Percentiles rank a stretch among this genome's conserved stretches.
phyloP scores from a whole-genome alignment of 2,113 vertebrate species.

The Acrocephalus arundinaceus region DNA sequence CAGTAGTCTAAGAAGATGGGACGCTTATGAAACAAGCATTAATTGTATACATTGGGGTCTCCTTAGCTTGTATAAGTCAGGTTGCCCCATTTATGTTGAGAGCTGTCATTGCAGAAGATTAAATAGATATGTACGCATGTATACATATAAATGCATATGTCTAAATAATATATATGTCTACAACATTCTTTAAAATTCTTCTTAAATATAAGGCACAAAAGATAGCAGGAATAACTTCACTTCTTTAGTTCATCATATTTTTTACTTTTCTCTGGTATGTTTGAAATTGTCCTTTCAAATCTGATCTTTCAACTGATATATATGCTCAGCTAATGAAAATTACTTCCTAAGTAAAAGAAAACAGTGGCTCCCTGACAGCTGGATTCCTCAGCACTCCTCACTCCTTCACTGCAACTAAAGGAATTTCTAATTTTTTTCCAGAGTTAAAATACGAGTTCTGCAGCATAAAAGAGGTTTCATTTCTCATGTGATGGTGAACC shows the following conservation, averaged over 20 bases:
- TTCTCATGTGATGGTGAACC: background rate
- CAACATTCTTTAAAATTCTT: background rate
- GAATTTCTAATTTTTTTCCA: background rate
- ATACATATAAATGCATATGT: background rate
- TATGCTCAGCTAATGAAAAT: background rate
- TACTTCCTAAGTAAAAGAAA: constrained; percentile 2
- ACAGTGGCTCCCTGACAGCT: background rate
- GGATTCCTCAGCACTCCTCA: background rate
- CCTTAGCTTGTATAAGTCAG: background rate
- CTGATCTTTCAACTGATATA: background rate
- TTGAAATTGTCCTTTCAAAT: background rate
- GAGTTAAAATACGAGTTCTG: background rate
- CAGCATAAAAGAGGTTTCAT: background rate
- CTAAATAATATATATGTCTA: background rate
- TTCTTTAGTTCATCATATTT: background rate
- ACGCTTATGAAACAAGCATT: background rate
- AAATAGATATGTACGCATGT: background rate
- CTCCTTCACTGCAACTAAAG: rapidly evolving
- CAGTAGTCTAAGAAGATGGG: background rate
- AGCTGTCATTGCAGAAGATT: background rate
- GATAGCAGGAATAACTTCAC: background rate
- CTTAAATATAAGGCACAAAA: background rate
- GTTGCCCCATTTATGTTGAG: background rate
- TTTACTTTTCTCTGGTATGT: background rate
- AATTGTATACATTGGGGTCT: background rate